Evolutionary conservation across 2,797 vertebrate species (phyloP).

Genomic region (Sebastolobus altivelis): DNA sequence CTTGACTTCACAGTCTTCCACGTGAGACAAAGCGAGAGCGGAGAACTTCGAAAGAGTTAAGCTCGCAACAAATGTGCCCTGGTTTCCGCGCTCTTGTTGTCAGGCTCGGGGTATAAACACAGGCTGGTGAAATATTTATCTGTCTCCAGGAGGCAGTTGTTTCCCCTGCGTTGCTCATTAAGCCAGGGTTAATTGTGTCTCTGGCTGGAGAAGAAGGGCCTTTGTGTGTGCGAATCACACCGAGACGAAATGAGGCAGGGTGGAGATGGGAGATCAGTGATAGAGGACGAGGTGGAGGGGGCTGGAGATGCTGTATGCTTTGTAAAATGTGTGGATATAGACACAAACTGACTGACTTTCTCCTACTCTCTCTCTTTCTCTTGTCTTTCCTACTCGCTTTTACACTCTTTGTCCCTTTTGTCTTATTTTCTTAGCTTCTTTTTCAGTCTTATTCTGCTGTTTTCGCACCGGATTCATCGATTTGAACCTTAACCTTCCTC

Average conservation of each 20-base stretch:
- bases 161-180: conserved; percentile 70
- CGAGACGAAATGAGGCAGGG: conserved; percentile 39
- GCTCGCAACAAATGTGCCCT: conserved; percentile 55
- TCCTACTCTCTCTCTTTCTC: not conserved
- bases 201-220: conserved; percentile 52
- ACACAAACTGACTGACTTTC: not conserved
- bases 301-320: conserved; percentile 6
- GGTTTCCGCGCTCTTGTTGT: conserved; percentile 58
- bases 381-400: not conserved
- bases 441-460: not conserved
- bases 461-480: not conserved
- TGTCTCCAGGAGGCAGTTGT: conserved; percentile 60
- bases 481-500: not conserved
- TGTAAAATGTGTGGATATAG: not conserved
- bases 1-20: conserved; percentile 4
- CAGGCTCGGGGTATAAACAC: conserved; percentile 66
- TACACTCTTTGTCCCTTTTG: not conserved
- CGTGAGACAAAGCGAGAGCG: conserved; percentile 7
- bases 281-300: conserved; percentile 13
- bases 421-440: not conserved
- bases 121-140: conserved; percentile 77
- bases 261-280: conserved; percentile 33
- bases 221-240: conserved; percentile 42
- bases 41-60: conserved; percentile 46
- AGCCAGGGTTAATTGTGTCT: conserved; percentile 76